These are phyloP conservation scores for Pheucticus melanocephalus DNA, from an alignment of 2,113 vertebrate species.

Conservation along the genomic window DNA sequence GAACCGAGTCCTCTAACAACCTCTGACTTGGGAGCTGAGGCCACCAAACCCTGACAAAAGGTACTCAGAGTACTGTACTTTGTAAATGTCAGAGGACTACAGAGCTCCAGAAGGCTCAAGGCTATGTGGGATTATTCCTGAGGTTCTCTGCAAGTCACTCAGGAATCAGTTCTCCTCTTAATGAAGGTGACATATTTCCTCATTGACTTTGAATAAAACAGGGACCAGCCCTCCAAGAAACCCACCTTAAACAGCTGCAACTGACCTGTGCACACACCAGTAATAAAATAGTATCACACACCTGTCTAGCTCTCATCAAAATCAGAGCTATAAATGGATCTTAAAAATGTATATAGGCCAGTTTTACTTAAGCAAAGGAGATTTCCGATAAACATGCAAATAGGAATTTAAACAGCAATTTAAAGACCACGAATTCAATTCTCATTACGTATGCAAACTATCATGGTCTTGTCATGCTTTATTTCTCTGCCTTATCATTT, in stretches of 20 bases:
- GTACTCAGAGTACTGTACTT: neutral
- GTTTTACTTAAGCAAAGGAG: conserved; percentile 62
- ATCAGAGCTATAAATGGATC: neutral
- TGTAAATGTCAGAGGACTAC: neutral
- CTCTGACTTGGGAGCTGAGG: neutral
- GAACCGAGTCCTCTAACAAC: neutral
- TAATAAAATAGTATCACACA: neutral
- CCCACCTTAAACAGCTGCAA: neutral
- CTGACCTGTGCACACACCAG: neutral
- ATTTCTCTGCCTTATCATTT: conserved; percentile 60
- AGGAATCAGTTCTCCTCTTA: neutral
- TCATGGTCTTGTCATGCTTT: conserved; percentile 49
- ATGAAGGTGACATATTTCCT: neutral
- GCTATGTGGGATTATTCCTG: neutral
- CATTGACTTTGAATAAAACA: neutral
- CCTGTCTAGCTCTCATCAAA: conserved; percentile 30
- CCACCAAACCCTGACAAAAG: neutral
- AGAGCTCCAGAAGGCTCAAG: neutral
- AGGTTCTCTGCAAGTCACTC: neutral
- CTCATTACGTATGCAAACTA: conserved; percentile 61
- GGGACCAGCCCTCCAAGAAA: neutral
- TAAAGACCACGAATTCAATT: conserved; percentile 52
- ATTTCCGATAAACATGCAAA: conserved; percentile 67
- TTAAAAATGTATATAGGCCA: conserved; percentile 49
- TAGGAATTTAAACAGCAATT: conserved; percentile 66